phyloP scores from a whole-genome alignment of 2,797 vertebrate species.

The Lophius americanus region DNA sequence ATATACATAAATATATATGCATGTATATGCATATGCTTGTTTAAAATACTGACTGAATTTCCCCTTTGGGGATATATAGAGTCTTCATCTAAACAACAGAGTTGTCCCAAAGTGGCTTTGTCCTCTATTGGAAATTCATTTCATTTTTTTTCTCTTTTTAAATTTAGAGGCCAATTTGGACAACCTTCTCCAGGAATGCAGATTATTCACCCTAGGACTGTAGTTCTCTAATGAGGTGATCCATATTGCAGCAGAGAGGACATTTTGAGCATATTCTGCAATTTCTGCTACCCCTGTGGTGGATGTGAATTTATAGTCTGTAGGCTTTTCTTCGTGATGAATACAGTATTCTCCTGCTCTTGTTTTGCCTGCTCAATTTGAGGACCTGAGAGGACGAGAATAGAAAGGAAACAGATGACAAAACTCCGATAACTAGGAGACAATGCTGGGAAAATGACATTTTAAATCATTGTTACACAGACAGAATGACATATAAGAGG shows the following conservation, averaged over 20 bases:
- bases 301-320: constrained; percentile 31
- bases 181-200: constrained; percentile 1
- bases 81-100: too few relatives aligned
- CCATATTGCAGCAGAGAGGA: constrained; percentile 48
- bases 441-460: constrained; percentile 29
- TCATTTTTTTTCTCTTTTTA: not conserved
- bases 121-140: not conserved
- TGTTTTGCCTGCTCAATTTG: constrained; percentile 45
- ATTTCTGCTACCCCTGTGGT: constrained; percentile 38
- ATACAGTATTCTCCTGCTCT: constrained; percentile 20
- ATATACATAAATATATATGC: too few relatives aligned
- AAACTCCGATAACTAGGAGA: constrained; percentile 1
- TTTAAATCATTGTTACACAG: constrained; percentile 40
- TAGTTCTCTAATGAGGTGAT: constrained; percentile 44
- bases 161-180: constrained; percentile 9
- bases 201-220: constrained; percentile 23
- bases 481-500: constrained; percentile 36
- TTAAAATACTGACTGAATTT: too few relatives aligned
- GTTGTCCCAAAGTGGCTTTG: constrained; percentile 1
- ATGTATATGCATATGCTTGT: too few relatives aligned
- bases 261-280: constrained; percentile 39
- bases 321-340: constrained; percentile 40
- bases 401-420: constrained; percentile 17
- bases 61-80: too few relatives aligned
- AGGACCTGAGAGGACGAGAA: constrained; percentile 27